phyloP scores from a whole-genome alignment of 2,888 invertebrate genomes.

The Dryobota labecula region DNA sequence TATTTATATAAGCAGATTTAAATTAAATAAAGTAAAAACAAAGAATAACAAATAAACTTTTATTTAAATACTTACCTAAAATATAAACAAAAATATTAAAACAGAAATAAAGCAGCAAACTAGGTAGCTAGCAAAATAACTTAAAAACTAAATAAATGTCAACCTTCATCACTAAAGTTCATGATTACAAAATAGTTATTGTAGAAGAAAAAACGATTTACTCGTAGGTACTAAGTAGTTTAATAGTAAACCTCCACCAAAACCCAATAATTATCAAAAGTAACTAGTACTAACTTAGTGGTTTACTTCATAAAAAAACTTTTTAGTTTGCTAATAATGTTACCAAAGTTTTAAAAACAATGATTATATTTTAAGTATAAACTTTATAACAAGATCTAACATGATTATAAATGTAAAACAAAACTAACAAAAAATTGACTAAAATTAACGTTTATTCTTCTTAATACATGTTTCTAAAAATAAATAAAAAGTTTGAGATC shows the following conservation, averaged over 20 bases:
- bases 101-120: slow-evolving; percentile 11
- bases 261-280: slow-evolving; percentile 15
- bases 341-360: neutral
- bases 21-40: neutral
- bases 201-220: neutral
- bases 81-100: slow-evolving; percentile 14
- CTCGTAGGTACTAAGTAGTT: slow-evolving; percentile 1
- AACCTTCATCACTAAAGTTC: slow-evolving; percentile 29
- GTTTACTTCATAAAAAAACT: neutral
- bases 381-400: slow-evolving; percentile 7
- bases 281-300: neutral
- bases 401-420: slow-evolving; percentile 2
- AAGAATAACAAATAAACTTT: slow-evolving; percentile 25
- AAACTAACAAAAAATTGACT: slow-evolving; percentile 1
- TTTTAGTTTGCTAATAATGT: too few relatives aligned
- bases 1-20: neutral
- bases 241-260: slow-evolving; percentile 40
- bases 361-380: neutral
- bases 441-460: too few relatives aligned
- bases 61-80: slow-evolving; percentile 31
- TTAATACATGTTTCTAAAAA: slow-evolving; percentile 11
- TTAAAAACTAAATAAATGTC: slow-evolving; percentile 32
- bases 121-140: slow-evolving; percentile 5
- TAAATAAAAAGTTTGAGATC: slow-evolving; percentile 40
- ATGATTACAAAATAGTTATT: slow-evolving; percentile 37